These are phyloP conservation scores for Microcebus tavaratra DNA, from an alignment of 2,113 vertebrate genomes.

Conservation along the genomic window DNA sequence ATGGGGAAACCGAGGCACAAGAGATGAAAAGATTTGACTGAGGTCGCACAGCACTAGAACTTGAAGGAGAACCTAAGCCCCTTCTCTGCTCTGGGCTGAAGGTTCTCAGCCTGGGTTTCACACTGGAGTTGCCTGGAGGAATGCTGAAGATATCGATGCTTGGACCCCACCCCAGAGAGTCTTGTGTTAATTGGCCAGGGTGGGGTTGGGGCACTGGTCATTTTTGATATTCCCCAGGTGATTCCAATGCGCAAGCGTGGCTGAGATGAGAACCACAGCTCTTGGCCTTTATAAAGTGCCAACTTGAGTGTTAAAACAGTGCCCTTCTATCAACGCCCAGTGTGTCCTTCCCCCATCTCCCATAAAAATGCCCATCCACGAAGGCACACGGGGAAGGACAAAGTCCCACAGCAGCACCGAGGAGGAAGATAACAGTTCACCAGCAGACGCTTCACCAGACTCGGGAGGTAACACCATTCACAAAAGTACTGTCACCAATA, in stretches of 20 bases:
- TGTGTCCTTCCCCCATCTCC: neutral
- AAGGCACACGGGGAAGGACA: neutral
- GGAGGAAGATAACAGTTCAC: neutral
- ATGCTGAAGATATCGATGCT: neutral
- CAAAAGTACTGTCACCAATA: neutral
- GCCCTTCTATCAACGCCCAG: neutral
- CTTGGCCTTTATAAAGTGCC: neutral
- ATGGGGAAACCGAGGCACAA: neutral
- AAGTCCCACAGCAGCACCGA: neutral
- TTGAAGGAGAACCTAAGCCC: neutral
- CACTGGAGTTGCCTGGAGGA: neutral
- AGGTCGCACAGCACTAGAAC: neutral
- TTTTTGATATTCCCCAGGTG: neutral
- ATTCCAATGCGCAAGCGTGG: neutral
- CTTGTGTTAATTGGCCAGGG: neutral
- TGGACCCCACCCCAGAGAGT: neutral
- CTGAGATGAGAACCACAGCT: neutral
- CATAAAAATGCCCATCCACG: neutral
- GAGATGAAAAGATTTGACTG: neutral
- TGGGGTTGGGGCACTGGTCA: neutral
- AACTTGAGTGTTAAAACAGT: neutral
- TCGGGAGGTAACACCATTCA: neutral
- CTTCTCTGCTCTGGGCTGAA: neutral
- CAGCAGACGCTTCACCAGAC: neutral
- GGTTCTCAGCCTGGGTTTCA: neutral